Evolutionary conservation across 2,113 vertebrate species (phyloP), one percentile per base, ranked within the genome.

Genomic region (Bettongia penicillata): DNA sequence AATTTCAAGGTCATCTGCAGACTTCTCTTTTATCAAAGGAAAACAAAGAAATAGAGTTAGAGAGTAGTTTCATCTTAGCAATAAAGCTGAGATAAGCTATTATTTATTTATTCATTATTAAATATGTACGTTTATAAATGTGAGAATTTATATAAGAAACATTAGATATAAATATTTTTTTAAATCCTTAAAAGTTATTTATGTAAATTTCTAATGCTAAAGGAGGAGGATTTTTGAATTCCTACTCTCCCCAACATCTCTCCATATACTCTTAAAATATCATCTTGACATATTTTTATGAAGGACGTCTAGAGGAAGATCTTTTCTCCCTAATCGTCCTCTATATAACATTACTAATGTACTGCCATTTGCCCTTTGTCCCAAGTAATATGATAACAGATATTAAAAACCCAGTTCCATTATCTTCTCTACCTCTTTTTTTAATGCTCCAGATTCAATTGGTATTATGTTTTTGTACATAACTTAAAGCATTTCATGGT

Each of bases 1-100:
- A 3, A 91, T 96, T 89, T 97, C 97, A 97, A 98, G 95, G 93
- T 96, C 31, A n/a, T 31, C 89, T 94, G 26, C 25, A 91, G 91
- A 51, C 16, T 93, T 95, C 95, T 91, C 53, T 94, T 90, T 91
- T 95, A 31, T 25, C 19, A 51, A 91, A 92, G 91, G 28, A 77
- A 68, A 77, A 11, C 26, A 68, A 61, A 91, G 77, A 95, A 90
- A 12, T 0, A 31, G 6, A 90, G 25, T 50, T 93, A 93, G 31
- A 68, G n/a, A 68, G 31, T 68, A 3, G n/a, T n/a, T 68, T n/a
- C 31, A 68, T 68, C 3, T n/a, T n/a, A n/a, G 12, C 37, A 37
- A 68, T 68, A n/a, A 57, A 28, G 55, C 55, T 28, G 6, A 57
- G 55, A 28, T 57, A 53, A 28, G 3, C 2, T n/a, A n/a, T 37